Conservation (phyloP, 1,140 invertebrate genomes). For the Aleiodes sp. region DNA sequence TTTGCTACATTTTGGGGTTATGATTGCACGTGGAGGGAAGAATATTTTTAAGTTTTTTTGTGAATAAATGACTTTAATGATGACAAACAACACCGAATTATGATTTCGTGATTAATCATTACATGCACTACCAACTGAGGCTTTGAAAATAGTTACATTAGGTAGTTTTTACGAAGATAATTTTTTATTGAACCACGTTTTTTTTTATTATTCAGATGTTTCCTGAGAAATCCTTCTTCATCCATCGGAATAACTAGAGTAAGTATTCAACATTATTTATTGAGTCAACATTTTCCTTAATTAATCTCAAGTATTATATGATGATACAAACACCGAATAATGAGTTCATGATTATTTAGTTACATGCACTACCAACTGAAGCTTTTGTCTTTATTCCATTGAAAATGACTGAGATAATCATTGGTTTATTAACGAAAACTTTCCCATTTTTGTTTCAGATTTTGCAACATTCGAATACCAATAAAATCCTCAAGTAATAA, state of each 20-base stretch:
- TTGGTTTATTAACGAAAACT: not conserved
- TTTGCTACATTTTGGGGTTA: too few species aligned
- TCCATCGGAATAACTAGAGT: too few species aligned
- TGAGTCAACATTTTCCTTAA: not conserved
- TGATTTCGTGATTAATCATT: slow-evolving; percentile 2
- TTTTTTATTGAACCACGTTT: not conserved
- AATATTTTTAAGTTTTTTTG: too few species aligned
- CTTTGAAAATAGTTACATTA: not conserved
- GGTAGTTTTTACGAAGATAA: not conserved
- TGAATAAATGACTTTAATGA: too few species aligned
- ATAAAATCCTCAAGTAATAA: too few species aligned
- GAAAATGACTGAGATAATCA: not conserved
- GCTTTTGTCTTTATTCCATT: not conserved
- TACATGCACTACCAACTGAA: slow-evolving; percentile 1
- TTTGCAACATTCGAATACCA: too few species aligned
- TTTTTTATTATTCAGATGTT: not conserved
- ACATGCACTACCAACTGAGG: slow-evolving; percentile 15
- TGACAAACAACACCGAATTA: not conserved
- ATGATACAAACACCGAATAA: slow-evolving; percentile 4
- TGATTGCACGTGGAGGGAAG: too few species aligned
- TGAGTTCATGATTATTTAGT: not conserved
- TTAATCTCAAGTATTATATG: not conserved
- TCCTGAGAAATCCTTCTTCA: too few species aligned
- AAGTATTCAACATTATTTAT: not conserved
- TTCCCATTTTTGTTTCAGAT: not conserved